Percentiles rank a stretch among this genome's conserved stretches.
phyloP scores from a whole-genome alignment of 1,140 invertebrate genomes.

The Mercenaria mercenaria region DNA sequence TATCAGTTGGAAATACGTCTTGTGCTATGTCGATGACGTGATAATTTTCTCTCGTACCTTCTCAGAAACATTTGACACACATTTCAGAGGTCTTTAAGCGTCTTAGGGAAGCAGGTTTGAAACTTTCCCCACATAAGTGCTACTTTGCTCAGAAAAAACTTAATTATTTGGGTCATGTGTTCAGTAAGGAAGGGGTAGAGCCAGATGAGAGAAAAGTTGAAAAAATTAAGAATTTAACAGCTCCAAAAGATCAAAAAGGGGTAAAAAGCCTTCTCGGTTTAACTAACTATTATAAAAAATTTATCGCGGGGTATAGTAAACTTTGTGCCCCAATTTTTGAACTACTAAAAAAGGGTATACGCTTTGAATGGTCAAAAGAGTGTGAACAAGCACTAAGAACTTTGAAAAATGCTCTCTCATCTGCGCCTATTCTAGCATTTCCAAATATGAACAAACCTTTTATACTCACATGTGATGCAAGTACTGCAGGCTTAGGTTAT shows the following conservation, averaged over 20 bases:
- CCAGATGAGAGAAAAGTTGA: conserved; percentile 59
- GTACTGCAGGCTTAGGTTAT: neutral
- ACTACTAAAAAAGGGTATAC: conserved; percentile 84
- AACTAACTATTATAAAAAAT: conserved; percentile 82
- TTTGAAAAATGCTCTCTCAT: conserved; percentile 59
- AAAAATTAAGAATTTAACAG: neutral
- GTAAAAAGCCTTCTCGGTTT: conserved; percentile 86
- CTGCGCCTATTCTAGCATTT: conserved; percentile 70
- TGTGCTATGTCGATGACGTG: conserved; percentile 70
- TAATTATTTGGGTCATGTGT: conserved; percentile 53
- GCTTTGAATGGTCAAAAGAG: conserved; percentile 60
- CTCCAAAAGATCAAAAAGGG: conserved; percentile 72
- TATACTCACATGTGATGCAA: conserved; percentile 67
- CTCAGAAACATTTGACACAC: conserved; percentile 66
- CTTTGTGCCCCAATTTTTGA: conserved; percentile 80
- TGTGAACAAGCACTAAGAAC: conserved; percentile 58
- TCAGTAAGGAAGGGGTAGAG: conserved; percentile 1
- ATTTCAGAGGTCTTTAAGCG: conserved; percentile 53
- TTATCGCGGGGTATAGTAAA: conserved; percentile 81
- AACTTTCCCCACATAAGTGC: conserved; percentile 81
- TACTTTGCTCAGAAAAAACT: conserved; percentile 77
- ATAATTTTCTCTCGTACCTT: conserved; percentile 63
- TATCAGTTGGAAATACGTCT: conserved; percentile 66
- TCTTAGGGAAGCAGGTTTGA: conserved; percentile 66
- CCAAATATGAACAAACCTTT: conserved; percentile 67